Base-by-base conservation (phyloP, 2,113 vertebrate genomes). In the Brachyhypopomus occidentalis region DNA sequence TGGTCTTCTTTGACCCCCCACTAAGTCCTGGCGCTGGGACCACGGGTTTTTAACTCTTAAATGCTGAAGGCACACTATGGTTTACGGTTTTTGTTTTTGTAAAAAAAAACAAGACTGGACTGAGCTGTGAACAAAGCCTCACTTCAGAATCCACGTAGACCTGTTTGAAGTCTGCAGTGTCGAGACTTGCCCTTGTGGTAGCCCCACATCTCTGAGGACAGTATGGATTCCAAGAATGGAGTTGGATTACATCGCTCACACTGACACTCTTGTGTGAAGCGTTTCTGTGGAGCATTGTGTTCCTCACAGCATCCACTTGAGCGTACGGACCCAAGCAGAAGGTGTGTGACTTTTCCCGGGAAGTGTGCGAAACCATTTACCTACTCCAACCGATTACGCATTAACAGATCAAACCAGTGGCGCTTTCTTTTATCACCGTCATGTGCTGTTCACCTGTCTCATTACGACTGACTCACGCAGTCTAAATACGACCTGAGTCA, bases 241-340 rank as follows among this genome's bases (percentile, higher is more conserved):
- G 88, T 95, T 94, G 92, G 90, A 92, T 95, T 95, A 94, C 94
- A 94, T 91, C 91, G 91, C 89, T 86, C 87, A 90, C 87, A 92
- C 89, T 90, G 93, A 92, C 91, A 93, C 90, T 92, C 90, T 89
- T 89, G 87, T 93, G 91, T 92, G 91, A 94, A 93, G 92, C 92
- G 92, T 93, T 93, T 91, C 91, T 92, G 88, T 88, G 93, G 92
- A 94, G 93, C 91, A 91, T 91, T 93, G 92, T 93, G 92, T 93
- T 93, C 92, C 91, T 93, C 91, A 92, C 89, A 90, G 92, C 91
- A 91, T 92, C 91, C 92, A 91, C 91, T 93, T 92, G 90, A 93
- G 92, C 90, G 92, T 88, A 83, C 86, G 88, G 89, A 87, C 77
- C 88, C 84, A 84, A 87, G 88, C 81, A 88, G 88, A 91, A 92